Conservation (phyloP, 2,113 vertebrate species). For the Sorex fumeus region DNA sequence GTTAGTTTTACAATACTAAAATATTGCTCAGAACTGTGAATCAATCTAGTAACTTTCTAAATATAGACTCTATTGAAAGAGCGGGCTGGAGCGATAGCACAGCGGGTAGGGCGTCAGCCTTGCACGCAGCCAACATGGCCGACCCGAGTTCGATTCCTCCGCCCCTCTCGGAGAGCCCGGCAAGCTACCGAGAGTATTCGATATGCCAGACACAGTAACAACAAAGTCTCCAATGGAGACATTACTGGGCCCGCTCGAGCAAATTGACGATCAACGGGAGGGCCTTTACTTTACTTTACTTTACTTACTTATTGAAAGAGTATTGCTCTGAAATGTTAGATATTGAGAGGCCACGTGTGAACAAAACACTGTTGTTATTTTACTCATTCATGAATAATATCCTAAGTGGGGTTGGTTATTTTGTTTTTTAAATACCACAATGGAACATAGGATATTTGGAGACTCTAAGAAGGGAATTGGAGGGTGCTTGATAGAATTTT, state of each 20-base stretch:
- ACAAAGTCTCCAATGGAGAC: too few species aligned
- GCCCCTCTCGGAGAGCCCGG: too few species aligned
- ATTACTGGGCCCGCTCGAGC: too few species aligned
- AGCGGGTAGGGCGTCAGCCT: too few species aligned
- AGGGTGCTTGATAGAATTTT: not conserved
- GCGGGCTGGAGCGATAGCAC: too few species aligned
- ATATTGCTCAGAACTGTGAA: not conserved
- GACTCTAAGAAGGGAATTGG: not conserved
- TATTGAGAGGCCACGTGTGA: not conserved
- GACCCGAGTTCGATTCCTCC: too few species aligned
- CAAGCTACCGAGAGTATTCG: too few species aligned
- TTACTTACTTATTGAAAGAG: not conserved
- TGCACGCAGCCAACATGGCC: too few species aligned
- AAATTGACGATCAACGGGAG: too few species aligned
- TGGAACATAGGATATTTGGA: not conserved
- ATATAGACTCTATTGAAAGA: not conserved
- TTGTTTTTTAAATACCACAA: not conserved
- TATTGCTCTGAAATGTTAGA: not conserved
- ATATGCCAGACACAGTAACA: too few species aligned
- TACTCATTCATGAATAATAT: not conserved
- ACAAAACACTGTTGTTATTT: not conserved
- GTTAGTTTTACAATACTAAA: not conserved
- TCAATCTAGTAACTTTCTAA: not conserved
- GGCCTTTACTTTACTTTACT: too few species aligned
- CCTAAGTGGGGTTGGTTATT: not conserved